Evolutionary conservation across 2,888 invertebrate genomes (phyloP).

Genomic region (Caenorhabditis sp.): DNA sequence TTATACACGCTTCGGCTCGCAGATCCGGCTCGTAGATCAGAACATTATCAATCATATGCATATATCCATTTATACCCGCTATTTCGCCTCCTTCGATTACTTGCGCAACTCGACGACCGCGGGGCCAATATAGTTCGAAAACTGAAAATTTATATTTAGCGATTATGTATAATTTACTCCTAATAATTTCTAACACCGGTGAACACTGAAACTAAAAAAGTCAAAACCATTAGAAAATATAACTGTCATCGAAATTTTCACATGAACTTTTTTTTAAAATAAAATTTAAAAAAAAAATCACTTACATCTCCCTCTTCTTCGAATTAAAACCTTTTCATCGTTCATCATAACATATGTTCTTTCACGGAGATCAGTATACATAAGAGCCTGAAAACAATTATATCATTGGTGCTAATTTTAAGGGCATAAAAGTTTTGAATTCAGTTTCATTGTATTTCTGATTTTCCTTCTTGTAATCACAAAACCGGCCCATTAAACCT

Average conservation of each 20-base stretch:
- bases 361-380: conserved; percentile 69
- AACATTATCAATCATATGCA: conserved; percentile 90
- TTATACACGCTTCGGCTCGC: conserved; percentile 44
- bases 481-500: no score
- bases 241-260: neutral
- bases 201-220: no score
- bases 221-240: no score
- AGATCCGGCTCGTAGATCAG: conserved; percentile 74
- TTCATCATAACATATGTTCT: conserved; percentile 72
- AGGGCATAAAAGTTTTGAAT: no score
- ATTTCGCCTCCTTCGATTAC: conserved; percentile 82
- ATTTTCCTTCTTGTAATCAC: no score
- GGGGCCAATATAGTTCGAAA: conserved; percentile 71
- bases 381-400: conserved; percentile 67
- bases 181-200: no score
- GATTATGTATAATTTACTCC: no score
- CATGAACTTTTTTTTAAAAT: neutral
- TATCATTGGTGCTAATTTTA: no score
- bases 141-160: conserved; percentile 55
- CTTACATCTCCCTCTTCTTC: conserved; percentile 70
- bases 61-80: conserved; percentile 92
- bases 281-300: neutral
- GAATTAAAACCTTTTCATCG: conserved; percentile 69
- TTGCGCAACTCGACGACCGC: conserved; percentile 69
- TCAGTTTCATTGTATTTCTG: no score